Conservation (phyloP, 2,113 vertebrate genomes). For the Hemiscyllium ocellatum region DNA sequence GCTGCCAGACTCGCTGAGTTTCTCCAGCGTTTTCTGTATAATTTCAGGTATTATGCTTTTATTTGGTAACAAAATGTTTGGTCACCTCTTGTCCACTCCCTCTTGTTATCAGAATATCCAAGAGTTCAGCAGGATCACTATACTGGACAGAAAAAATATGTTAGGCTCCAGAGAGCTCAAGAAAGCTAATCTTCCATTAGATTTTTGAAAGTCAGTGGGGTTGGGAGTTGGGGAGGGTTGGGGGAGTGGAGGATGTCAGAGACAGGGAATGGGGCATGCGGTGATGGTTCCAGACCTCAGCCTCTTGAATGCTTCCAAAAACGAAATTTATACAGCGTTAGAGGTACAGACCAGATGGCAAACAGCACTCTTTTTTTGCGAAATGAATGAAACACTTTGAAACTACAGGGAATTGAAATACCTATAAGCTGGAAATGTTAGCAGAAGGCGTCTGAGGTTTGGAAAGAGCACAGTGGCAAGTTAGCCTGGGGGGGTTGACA, state of each 20-base stretch:
- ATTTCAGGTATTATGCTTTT: too few species aligned
- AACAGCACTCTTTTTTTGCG: neutral
- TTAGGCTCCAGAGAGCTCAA: neutral
- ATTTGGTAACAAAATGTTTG: too few species aligned
- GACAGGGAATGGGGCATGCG: neutral
- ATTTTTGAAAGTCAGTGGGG: neutral
- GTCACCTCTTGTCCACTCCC: too few species aligned
- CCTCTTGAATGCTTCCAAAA: neutral
- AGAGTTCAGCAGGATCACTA: neutral
- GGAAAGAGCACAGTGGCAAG: neutral
- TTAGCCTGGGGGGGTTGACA: neutral
- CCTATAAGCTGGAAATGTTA: neutral
- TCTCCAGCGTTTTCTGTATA: too few species aligned
- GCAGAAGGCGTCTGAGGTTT: conserved; percentile 2
- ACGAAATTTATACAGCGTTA: neutral
- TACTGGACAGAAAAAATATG: neutral
- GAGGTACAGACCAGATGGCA: neutral
- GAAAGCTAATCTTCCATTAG: neutral
- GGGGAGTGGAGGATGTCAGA: too few species aligned
- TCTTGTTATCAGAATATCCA: too few species aligned
- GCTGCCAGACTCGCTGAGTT: too few species aligned
- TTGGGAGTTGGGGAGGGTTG: neutral
- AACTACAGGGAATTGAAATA: neutral
- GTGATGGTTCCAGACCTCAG: neutral
- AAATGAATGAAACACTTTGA: conserved; percentile 3